phyloP scores from a whole-genome alignment of 2,113 vertebrate species.

The Lipophrys pholis region DNA sequence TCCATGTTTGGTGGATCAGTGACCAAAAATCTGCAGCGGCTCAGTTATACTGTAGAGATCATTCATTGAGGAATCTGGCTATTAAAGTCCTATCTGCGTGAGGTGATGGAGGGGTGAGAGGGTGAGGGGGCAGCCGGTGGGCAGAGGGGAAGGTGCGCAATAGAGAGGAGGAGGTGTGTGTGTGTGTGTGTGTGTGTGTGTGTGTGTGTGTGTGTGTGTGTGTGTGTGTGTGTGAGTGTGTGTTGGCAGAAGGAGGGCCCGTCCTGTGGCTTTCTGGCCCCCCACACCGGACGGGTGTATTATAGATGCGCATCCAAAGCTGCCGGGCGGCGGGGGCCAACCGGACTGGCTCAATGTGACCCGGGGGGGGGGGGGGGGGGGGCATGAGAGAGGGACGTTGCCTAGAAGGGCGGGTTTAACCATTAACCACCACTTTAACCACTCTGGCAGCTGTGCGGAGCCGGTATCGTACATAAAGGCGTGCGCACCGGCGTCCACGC shows the following conservation, averaged over 20 bases:
- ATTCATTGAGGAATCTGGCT: slow-evolving; percentile 34
- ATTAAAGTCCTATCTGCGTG: too few species aligned
- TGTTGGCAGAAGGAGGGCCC: slow-evolving; percentile 57
- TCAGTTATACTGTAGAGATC: slow-evolving; percentile 23
- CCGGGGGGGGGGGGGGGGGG: slow-evolving; percentile 52
- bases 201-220: too few species aligned
- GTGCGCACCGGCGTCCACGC: slow-evolving; percentile 67
- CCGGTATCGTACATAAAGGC: slow-evolving; percentile 74
- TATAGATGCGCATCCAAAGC: slow-evolving; percentile 68
- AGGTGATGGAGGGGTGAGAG: too few species aligned
- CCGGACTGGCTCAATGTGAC: slow-evolving; percentile 72
- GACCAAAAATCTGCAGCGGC: slow-evolving; percentile 11
- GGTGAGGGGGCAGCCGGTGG: too few species aligned
- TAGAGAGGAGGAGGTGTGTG: slow-evolving; percentile 4
- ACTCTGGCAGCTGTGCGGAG: slow-evolving; percentile 52
- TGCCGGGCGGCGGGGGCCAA: slow-evolving; percentile 54
- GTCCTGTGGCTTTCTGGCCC: slow-evolving; percentile 78
- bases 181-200: neutral
- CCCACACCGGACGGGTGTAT: slow-evolving; percentile 59
- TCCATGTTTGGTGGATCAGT: slow-evolving; percentile 57
- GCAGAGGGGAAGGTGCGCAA: neutral
- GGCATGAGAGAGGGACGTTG: slow-evolving; percentile 54
- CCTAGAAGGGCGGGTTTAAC: slow-evolving; percentile 71
- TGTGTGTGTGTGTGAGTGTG: neutral
- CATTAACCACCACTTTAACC: slow-evolving; percentile 70